Conservation (phyloP, 2,113 vertebrate genomes). For the Bagarius yarrelli region DNA sequence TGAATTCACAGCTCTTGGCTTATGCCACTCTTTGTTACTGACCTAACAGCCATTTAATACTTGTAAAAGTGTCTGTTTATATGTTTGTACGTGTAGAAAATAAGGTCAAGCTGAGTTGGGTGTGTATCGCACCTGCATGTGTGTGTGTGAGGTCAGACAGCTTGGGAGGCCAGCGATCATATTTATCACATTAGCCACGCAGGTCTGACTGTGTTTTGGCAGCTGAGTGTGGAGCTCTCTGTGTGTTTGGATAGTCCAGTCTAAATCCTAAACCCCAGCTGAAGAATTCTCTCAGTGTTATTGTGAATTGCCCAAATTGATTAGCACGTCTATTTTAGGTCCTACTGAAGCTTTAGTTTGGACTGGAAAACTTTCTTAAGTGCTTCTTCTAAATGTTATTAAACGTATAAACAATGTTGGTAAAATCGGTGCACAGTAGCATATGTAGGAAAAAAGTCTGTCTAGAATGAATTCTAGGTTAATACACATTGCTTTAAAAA, state of each 20-base stretch:
- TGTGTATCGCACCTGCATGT: constrained; percentile 25
- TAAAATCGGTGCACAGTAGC: too few relatives aligned
- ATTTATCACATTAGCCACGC: constrained; percentile 43
- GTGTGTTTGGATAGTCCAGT: constrained; percentile 27
- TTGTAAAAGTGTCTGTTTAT: constrained; percentile 32
- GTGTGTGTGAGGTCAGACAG: constrained; percentile 36
- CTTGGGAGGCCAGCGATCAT: constrained; percentile 32
- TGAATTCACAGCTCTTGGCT: background rate
- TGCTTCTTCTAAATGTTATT: background rate
- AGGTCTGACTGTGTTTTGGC: constrained; percentile 37
- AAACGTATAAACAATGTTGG: background rate
- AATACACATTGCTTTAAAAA: background rate
- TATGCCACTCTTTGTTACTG: background rate
- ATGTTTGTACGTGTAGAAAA: constrained; percentile 39
- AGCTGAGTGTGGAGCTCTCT: constrained; percentile 37
- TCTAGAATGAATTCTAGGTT: background rate
- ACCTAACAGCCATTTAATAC: constrained; percentile 46
- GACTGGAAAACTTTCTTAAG: background rate
- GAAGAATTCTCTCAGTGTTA: constrained; percentile 2
- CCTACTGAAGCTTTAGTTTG: background rate
- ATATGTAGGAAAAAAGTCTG: background rate
- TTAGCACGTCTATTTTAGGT: constrained; percentile 16
- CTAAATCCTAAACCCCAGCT: constrained; percentile 19
- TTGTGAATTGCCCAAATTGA: constrained; percentile 25
- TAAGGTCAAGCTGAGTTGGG: background rate